These are phyloP conservation scores for Heliocidaris erythrogramma DNA, from an alignment of 35 echinoderm and acorn worm genomes.

Conservation along the genomic window DNA sequence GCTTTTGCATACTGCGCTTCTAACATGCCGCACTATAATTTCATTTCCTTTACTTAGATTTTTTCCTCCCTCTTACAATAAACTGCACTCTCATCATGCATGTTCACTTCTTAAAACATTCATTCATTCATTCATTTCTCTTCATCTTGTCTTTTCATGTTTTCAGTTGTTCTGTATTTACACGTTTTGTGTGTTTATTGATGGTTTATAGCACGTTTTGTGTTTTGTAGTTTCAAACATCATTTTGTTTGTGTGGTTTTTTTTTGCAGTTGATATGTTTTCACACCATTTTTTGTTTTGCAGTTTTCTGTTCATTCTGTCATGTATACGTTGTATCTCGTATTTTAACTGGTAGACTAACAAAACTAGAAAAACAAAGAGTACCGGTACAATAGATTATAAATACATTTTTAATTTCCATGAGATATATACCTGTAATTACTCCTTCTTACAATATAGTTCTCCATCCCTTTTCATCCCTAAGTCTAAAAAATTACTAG, in stretches of 20 bases:
- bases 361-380: not conserved
- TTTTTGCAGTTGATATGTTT: not conserved
- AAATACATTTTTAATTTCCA: too few relatives aligned
- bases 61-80: not conserved
- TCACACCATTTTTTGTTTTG: not conserved
- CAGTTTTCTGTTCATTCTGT: not conserved
- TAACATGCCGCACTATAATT: not conserved
- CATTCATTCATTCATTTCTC: not conserved
- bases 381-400: not conserved
- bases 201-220: not conserved
- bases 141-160: not conserved
- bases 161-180: slow-evolving; percentile 12
- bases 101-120: not conserved
- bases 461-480: too few relatives aligned
- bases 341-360: not conserved
- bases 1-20: not conserved
- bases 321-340: not conserved
- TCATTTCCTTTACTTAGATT: not conserved
- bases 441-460: too few relatives aligned
- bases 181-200: not conserved
- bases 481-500: too few relatives aligned
- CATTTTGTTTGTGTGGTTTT: not conserved
- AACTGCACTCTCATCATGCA: not conserved
- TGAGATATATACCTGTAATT: too few relatives aligned
- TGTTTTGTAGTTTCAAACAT: not conserved